A percentile compares a stretch with the other conserved stretches of the same genome.
Evolutionary conservation across 1,140 invertebrate species (phyloP).

Genomic region (Cyclargus thomasi): DNA sequence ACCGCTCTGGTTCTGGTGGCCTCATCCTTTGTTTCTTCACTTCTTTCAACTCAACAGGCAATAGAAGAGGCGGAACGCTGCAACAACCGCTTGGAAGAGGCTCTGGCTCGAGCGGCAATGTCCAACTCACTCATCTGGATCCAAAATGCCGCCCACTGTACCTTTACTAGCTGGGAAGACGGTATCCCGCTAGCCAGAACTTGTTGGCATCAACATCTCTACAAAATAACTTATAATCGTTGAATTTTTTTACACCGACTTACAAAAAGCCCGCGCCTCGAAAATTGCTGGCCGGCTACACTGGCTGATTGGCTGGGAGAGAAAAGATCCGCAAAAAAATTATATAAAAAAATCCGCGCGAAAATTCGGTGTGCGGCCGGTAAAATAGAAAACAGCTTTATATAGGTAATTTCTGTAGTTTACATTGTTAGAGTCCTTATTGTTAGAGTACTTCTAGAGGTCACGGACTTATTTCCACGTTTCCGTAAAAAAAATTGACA

Average conservation of each 20-base stretch:
- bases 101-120: slow-evolving; percentile 33
- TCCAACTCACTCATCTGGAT: slow-evolving; percentile 41
- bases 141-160: slow-evolving; percentile 35
- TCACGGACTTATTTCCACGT: too few relatives aligned
- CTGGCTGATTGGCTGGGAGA: too few relatives aligned
- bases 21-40: not conserved
- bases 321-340: too few relatives aligned
- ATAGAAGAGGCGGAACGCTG: slow-evolving; percentile 41
- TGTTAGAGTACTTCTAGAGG: too few relatives aligned
- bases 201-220: slow-evolving; percentile 50
- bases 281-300: too few relatives aligned
- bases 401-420: too few relatives aligned
- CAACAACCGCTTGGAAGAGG: slow-evolving; percentile 47
- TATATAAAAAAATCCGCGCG: too few relatives aligned
- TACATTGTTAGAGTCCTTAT: too few relatives aligned
- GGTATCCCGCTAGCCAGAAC: slow-evolving; percentile 29
- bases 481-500: not conserved
- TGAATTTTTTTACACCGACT: not conserved
- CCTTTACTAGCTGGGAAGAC: slow-evolving; percentile 40
- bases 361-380: too few relatives aligned
- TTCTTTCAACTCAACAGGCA: slow-evolving; percentile 22
- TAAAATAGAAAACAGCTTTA: too few relatives aligned
- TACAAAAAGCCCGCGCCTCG: too few relatives aligned
- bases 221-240: slow-evolving; percentile 40
- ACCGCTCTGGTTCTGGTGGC: too few relatives aligned